Evolutionary conservation across 2,113 vertebrate genomes (phyloP), one percentile per base, ranked within the genome.

Genomic region (Carassius carassius): DNA sequence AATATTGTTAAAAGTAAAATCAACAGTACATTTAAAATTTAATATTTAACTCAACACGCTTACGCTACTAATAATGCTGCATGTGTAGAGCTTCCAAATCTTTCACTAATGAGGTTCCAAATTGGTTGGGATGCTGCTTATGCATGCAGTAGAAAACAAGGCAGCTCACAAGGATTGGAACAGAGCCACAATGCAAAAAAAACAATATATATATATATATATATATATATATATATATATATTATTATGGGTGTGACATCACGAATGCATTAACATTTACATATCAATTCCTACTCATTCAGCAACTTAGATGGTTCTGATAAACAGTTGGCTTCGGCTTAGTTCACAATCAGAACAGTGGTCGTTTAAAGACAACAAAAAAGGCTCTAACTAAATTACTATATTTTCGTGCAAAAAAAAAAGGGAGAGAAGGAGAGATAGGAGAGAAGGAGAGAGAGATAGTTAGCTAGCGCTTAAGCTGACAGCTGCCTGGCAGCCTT

Each of bases 401-500:
- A 41, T n/a, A 72, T 72, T 41, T n/a, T 11, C 0, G 21, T 1
- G 19, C 69, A 70, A 69, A 37, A 69, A 35, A 69, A 69, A 37
- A 8, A 32, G 92, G 92, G 32, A 92, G 90, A 86, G 92, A 92
- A 89, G 93, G 89, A 91, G 92, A 93, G 90, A 89, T 91, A 93
- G 91, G 32, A 92, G 90, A 86, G 92, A 92, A 89, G 92, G 88
- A 91, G 92, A 93, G 90, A 89, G 91, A 93, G 90, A 41, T 91
- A 91, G 51, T 44, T 6, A 54, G 63, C 29, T 91, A 92, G 90
- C 92, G 91, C 92, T 87, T 93, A 92, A 93, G 92, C 91, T 92
- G 93, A 93, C 93, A 94, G 94, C 94, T 94, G 93, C 91, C 91
- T 94, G 93, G 93, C 92, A 92, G 91, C 82, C 89, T 87, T 91